Conservation (phyloP, 1,140 invertebrate species). For the Whitmania pigra region DNA sequence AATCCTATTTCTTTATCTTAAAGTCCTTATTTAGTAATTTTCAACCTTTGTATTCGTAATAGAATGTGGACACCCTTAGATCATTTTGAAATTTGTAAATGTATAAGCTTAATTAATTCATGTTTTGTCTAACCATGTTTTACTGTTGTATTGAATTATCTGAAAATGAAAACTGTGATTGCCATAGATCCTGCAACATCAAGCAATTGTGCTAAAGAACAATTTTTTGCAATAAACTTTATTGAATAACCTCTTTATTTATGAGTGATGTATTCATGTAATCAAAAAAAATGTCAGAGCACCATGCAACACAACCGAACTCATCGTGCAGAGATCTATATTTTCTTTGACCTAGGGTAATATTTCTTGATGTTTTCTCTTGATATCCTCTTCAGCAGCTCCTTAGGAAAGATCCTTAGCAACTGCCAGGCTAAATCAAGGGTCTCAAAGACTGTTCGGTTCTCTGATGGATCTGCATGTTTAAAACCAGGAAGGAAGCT, state of each 20-base stretch:
- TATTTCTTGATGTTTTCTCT: background rate
- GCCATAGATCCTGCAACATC: background rate
- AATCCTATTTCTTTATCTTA: too few relatives aligned
- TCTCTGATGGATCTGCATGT: background rate
- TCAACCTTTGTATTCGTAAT: too few relatives aligned
- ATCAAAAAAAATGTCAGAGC: background rate
- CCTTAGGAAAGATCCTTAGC: constrained; percentile 6
- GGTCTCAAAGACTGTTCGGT: background rate
- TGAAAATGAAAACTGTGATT: too few relatives aligned
- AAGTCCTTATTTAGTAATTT: too few relatives aligned
- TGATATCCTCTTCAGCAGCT: constrained; percentile 2
- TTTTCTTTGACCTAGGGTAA: background rate
- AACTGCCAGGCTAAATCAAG: constrained; percentile 1
- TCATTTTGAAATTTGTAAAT: too few relatives aligned
- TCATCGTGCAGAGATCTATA: background rate
- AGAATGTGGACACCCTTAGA: too few relatives aligned
- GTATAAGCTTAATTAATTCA: too few relatives aligned
- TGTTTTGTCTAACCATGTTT: too few relatives aligned
- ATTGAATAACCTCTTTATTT: too few relatives aligned
- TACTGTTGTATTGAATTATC: too few relatives aligned
- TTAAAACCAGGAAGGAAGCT: background rate
- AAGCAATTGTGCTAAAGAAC: background rate
- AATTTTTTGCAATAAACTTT: background rate
- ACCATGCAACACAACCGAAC: background rate
- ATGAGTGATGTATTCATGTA: background rate